phyloP scores from a whole-genome alignment of 2,888 invertebrate genomes.

The Nemoura dubitans region DNA sequence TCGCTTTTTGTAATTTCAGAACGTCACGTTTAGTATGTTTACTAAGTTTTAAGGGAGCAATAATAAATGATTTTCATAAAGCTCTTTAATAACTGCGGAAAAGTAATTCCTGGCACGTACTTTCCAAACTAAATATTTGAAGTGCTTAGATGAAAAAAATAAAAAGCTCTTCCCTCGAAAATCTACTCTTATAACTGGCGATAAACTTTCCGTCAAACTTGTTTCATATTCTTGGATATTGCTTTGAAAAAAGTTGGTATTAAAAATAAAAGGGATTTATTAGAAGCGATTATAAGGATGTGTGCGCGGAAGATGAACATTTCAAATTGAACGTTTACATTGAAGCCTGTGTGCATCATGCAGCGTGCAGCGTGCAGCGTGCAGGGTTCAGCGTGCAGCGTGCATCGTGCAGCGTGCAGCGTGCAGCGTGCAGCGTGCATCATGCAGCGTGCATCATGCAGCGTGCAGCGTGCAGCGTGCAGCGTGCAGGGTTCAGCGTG shows the following conservation, averaged over 20 bases:
- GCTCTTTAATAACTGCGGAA: conserved; percentile 33
- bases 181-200: neutral
- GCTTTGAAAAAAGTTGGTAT: conserved; percentile 44
- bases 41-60: conserved; percentile 28
- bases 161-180: neutral
- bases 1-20: conserved; percentile 12
- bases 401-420: too few relatives aligned
- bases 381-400: too few relatives aligned
- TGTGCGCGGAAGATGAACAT: neutral
- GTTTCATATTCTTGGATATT: conserved; percentile 23
- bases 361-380: too few relatives aligned
- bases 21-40: conserved; percentile 40
- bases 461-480: too few relatives aligned
- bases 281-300: conserved; percentile 13
- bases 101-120: conserved; percentile 46
- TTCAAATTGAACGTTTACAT: neutral
- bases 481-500: too few relatives aligned
- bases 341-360: neutral
- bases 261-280: conserved; percentile 48
- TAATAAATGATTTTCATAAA: conserved; percentile 35
- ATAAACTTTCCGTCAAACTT: conserved; percentile 23
- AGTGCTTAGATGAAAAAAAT: conserved; percentile 43
- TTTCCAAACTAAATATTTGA: conserved; percentile 45
- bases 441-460: too few relatives aligned
- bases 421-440: too few relatives aligned